phyloP scores from a whole-genome alignment of 1,140 invertebrate species.

The Drosophila fuyamai region DNA sequence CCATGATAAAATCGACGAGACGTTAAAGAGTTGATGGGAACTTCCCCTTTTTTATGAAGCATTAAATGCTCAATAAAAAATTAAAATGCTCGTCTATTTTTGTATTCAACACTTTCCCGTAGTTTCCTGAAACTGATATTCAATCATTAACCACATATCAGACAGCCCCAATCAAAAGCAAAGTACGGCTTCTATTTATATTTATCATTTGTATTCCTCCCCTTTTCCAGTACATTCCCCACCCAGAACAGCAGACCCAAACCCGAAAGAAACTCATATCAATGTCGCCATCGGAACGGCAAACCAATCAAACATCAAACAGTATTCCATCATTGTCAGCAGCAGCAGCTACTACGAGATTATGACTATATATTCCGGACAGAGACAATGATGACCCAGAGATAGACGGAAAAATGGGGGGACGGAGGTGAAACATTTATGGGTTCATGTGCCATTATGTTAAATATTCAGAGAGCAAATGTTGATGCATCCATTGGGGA shows the following conservation, averaged over 20 bases:
- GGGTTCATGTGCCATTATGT: conserved; percentile 43
- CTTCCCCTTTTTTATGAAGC: not conserved
- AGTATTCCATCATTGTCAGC: conserved; percentile 75
- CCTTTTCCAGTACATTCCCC: conserved; percentile 1
- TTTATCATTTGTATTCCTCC: conserved; percentile 42
- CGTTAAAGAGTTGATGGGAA: not conserved
- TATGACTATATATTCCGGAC: conserved; percentile 14
- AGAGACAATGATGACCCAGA: conserved; percentile 12
- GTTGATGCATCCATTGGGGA: conserved; percentile 22
- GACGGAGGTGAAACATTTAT: conserved; percentile 50
- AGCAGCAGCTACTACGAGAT: conserved; percentile 29
- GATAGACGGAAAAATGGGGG: not conserved
- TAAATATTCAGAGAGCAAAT: conserved; percentile 59
- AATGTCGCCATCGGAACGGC: conserved; percentile 63
- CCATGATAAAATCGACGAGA: not conserved
- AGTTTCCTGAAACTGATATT: conserved; percentile 1
- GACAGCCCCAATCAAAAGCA: conserved; percentile 4
- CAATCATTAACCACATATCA: conserved; percentile 27
- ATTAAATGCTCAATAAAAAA: not conserved
- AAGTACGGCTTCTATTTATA: conserved; percentile 27
- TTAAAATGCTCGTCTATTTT: conserved; percentile 2
- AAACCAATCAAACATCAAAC: conserved; percentile 67
- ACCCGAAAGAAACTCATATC: conserved; percentile 25
- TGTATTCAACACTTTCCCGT: conserved; percentile 3
- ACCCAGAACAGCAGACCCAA: conserved; percentile 9